phyloP scores from a whole-genome alignment of 2,888 invertebrate species.

The Agrypnus murinus region DNA sequence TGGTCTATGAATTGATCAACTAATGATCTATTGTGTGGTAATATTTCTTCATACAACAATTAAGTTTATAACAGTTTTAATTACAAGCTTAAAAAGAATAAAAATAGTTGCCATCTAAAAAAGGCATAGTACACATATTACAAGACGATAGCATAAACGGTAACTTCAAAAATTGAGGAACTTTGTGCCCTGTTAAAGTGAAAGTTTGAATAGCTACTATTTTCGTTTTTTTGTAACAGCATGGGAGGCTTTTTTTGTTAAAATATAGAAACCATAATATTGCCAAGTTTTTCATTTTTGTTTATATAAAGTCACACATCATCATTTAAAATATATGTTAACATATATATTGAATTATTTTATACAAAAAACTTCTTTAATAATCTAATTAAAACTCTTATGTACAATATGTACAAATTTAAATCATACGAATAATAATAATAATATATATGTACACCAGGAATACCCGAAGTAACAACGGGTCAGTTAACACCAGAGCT shows the following conservation, averaged over 20 bases:
- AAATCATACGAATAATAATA: conserved; percentile 64
- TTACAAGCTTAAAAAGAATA: background rate
- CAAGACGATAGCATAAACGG: conserved; percentile 37
- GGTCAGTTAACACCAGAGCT: conserved; percentile 63
- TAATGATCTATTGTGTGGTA: too few species aligned
- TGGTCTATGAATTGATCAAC: too few species aligned
- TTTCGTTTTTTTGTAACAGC: conserved; percentile 42
- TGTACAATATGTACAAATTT: conserved; percentile 68
- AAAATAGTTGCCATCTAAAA: conserved; percentile 16
- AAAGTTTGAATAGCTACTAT: conserved; percentile 8
- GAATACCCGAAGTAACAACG: conserved; percentile 66
- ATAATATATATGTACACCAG: conserved; percentile 64
- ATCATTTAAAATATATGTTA: conserved; percentile 67
- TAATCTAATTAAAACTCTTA: conserved; percentile 67
- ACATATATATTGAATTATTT: conserved; percentile 55
- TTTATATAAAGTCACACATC: conserved; percentile 66
- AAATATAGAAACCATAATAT: conserved; percentile 64
- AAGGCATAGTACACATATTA: conserved; percentile 8
- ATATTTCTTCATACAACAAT: too few species aligned
- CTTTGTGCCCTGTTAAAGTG: conserved; percentile 39
- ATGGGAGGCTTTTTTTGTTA: conserved; percentile 42
- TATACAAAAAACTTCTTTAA: conserved; percentile 53
- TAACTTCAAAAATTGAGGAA: conserved; percentile 51
- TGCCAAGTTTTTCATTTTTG: conserved; percentile 62
- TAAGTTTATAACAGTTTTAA: too few species aligned